Percentiles rank a stretch among this genome's conserved stretches.
Conservation (phyloP, 2,888 invertebrate genomes). For the Fragum whitleyi region DNA sequence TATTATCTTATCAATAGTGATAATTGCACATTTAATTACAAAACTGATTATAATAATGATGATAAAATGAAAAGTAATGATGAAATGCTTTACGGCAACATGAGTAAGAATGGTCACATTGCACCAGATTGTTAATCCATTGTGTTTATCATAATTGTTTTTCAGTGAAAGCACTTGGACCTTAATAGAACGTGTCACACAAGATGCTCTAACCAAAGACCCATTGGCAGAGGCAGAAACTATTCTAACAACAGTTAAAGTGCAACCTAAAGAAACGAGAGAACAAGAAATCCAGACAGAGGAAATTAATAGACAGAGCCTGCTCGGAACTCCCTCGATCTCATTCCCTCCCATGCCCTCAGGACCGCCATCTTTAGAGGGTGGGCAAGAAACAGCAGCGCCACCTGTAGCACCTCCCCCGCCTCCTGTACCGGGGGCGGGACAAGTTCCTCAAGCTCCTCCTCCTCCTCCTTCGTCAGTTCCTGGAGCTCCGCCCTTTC, state of each 20-base stretch:
- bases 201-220: slow-evolving; percentile 68
- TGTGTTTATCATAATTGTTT: no score
- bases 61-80: no score
- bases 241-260: slow-evolving; percentile 49
- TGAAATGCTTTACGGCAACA: no score
- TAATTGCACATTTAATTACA: no score
- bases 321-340: background rate
- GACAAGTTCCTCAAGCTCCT: slow-evolving; percentile 54
- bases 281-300: slow-evolving; percentile 77
- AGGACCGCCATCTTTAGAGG: slow-evolving; percentile 10
- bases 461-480: slow-evolving; percentile 60
- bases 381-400: slow-evolving; percentile 41
- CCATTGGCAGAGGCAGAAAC: slow-evolving; percentile 56
- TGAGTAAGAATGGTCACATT: no score
- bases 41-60: no score
- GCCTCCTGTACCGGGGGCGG: slow-evolving; percentile 50
- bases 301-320: background rate
- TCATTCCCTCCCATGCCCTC: slow-evolving; percentile 5
- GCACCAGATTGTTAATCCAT: no score
- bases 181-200: slow-evolving; percentile 73
- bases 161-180: slow-evolving; percentile 79
- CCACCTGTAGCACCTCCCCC: slow-evolving; percentile 65
- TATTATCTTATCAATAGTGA: no score
- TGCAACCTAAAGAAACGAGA: slow-evolving; percentile 31
- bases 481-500: slow-evolving; percentile 46